Evolutionary conservation across 2,113 vertebrate species (phyloP), one percentile per base, ranked within the genome.

Genomic region (Xiphorhynchus elegans): DNA sequence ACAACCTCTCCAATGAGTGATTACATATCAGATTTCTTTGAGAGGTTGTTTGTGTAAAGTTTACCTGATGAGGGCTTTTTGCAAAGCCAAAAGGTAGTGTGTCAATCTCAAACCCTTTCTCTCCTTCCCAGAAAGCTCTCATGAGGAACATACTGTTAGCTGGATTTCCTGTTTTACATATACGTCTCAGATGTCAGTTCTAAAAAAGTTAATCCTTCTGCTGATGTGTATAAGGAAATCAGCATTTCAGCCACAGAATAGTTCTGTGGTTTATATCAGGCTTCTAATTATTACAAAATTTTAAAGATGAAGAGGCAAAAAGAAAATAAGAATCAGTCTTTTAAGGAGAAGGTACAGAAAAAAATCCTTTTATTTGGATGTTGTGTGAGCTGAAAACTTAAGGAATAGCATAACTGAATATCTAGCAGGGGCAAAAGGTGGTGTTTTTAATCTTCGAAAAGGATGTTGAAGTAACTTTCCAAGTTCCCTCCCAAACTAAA

Each of bases 11-110:
- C 50, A 29, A 7, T 17, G 62, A 86, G 7, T 14, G 60, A 40
- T 1, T 25, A 20, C 0, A 0, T 62, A 70, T 44, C 63, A 76
- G 26, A 56, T 49, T 77, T 60, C 56, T 47, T 42, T 10, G 18
- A 31, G 5, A 87, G 31, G 17, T 7, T 79, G 58, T 7, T 4
- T 69, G 19, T 33, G 62, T 50, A 31, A 75, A 68, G 28, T 60
- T 87, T 46, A 62, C 39, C 33, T 37, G 5, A 77, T 63, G 33
- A 78, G 23, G 16, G 24, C 3, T 88, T 59, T 91, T 52, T 66
- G 31, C 75, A n/a, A 2, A 50, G 24, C 8, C n/a, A 67, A 74
- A 82, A 74, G 60, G 23, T 16, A 60, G 15, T 12, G 11, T 52
- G 39, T 13, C 11, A 7, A 49, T 55, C 56, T 79, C 81, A 95